These are phyloP conservation scores for Pemphigus obesinymphae DNA, from an alignment of 1,140 invertebrate genomes.

Conservation along the genomic window DNA sequence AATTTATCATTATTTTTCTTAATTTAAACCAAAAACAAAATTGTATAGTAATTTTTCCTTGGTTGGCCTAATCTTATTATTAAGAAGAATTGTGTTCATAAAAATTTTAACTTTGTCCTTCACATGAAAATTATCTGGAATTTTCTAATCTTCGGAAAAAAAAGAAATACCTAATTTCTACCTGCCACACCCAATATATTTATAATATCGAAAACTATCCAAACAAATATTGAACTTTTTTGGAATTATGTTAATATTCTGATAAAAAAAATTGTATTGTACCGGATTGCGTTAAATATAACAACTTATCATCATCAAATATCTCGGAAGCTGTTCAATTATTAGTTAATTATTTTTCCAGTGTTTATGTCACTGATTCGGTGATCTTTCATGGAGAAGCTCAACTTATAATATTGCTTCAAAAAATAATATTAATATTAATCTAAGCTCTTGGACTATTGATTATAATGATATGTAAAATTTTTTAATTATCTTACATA, in stretches of 20 bases:
- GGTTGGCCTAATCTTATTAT: neutral
- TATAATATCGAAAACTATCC: neutral
- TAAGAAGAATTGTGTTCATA: neutral
- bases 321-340: neutral
- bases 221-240: neutral
- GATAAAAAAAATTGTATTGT: neutral
- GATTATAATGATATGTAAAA: neutral
- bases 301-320: neutral
- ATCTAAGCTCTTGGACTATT: neutral
- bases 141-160: neutral
- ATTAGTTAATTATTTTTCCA: neutral
- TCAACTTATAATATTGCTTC: neutral
- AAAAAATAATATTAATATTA: neutral
- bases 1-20: neutral
- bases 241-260: neutral
- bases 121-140: neutral
- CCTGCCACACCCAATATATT: neutral
- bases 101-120: neutral
- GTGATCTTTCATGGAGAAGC: neutral
- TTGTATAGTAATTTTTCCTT: neutral
- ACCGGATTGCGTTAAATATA: neutral
- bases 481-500: neutral
- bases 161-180: neutral
- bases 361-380: neutral
- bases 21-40: neutral